Conservation (phyloP, 2,888 invertebrate species). For the Acanthosoma haemorrhoidale region DNA sequence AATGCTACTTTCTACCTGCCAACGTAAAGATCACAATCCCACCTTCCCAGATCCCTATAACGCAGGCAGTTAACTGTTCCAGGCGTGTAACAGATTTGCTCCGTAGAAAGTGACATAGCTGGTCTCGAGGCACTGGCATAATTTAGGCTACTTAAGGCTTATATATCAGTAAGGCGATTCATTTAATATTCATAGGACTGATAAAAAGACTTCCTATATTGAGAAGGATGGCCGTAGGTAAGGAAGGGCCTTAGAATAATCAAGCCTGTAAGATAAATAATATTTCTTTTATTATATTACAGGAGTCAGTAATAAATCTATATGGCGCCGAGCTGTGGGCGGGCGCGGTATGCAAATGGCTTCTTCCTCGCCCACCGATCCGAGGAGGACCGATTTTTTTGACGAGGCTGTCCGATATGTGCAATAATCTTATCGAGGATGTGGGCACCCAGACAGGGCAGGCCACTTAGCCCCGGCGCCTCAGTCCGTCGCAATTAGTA, state of each 20-base stretch:
- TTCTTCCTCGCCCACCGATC: conserved; percentile 3
- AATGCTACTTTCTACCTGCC: not conserved
- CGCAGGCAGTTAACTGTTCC: not conserved
- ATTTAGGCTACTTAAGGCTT: conserved; percentile 12
- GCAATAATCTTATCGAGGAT: conserved; percentile 13
- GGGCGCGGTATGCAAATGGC: conserved; percentile 10
- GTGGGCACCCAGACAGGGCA: conserved; percentile 2
- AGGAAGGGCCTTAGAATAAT: too few species aligned
- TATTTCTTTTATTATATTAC: conserved; percentile 3
- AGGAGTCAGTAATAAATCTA: not conserved
- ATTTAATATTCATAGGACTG: conserved; percentile 1
- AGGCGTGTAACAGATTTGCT: not conserved
- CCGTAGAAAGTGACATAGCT: not conserved
- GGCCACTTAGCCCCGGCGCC: not conserved
- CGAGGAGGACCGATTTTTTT: not conserved
- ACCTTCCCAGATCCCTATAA: not conserved
- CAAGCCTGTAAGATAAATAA: not conserved
- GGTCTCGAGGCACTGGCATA: not conserved
- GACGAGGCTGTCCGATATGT: conserved; percentile 1
- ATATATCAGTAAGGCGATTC: not conserved
- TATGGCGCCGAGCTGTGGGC: conserved; percentile 8
- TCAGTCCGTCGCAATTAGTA: not conserved
- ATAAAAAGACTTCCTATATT: not conserved
- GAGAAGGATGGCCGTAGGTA: not conserved
- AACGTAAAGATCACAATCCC: not conserved